phyloP scores from a whole-genome alignment of 53 echinoderm and acorn worm genomes.

The Apostichopus leukothele region DNA sequence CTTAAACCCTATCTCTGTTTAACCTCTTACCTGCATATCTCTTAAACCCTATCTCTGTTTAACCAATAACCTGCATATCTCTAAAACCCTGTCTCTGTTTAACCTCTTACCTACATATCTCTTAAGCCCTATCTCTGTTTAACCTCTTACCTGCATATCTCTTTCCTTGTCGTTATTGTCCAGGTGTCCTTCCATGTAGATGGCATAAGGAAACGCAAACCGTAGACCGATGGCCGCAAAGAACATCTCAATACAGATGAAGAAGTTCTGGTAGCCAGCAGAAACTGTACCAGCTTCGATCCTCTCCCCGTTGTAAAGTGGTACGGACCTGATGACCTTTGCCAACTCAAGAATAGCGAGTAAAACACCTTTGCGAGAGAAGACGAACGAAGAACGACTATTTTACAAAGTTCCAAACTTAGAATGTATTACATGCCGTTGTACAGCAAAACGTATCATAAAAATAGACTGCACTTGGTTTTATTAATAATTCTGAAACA shows the following conservation, averaged over 20 bases:
- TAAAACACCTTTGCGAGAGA: conserved; percentile 69
- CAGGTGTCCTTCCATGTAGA: conserved; percentile 66
- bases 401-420: no score
- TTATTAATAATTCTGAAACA: no score
- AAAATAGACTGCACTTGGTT: no score
- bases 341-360: conserved; percentile 93
- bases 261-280: conserved; percentile 98
- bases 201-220: conserved; percentile 81
- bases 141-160: conserved; percentile 50
- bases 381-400: not conserved
- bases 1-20: no score
- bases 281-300: conserved; percentile 88
- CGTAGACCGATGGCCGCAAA: conserved; percentile 94
- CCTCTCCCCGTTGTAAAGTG: conserved; percentile 58
- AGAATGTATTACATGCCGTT: no score
- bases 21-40: no score
- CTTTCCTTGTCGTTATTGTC: conserved; percentile 65
- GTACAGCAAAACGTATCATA: no score
- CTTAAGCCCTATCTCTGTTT: not conserved
- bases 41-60: no score
- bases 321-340: conserved; percentile 71
- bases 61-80: no score
- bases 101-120: no score
- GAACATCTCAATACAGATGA: conserved; percentile 99
- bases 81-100: no score